These are phyloP conservation scores for Malurus splendens DNA, from an alignment of 2,797 vertebrate genomes.

Conservation along the genomic window DNA sequence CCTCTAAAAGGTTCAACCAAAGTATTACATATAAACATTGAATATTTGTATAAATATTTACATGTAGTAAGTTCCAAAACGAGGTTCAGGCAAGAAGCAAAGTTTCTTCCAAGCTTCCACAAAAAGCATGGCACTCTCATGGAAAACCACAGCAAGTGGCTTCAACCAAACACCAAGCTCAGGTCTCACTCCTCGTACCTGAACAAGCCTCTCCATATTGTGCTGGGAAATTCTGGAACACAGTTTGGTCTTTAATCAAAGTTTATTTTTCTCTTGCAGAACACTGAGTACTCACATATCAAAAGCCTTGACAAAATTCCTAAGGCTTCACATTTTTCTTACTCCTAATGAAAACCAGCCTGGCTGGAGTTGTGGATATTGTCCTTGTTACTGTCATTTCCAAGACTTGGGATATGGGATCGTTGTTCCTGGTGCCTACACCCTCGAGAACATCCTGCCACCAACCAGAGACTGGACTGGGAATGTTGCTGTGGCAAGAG, in stretches of 20 bases:
- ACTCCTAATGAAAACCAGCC: neutral
- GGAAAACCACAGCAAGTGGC: neutral
- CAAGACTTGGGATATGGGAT: rapidly evolving
- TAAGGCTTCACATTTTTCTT: neutral
- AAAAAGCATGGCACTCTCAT: neutral
- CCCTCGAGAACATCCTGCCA: rapidly evolving
- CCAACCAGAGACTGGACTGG: neutral
- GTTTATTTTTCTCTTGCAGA: neutral
- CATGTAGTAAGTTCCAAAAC: neutral
- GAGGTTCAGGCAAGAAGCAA: neutral
- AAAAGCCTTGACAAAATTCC: neutral
- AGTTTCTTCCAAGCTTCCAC: neutral
- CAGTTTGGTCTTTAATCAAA: neutral
- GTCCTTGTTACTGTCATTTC: neutral
- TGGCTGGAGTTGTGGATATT: neutral
- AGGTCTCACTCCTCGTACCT: neutral
- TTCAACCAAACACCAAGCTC: neutral
- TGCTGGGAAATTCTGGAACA: neutral
- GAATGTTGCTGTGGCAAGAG: rapidly evolving
- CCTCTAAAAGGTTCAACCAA: neutral
- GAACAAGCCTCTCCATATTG: neutral
- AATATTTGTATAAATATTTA: neutral
- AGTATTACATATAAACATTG: neutral
- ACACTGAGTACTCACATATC: neutral
- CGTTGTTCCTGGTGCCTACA: neutral